Percentiles rank a stretch among this genome's conserved stretches.
Evolutionary conservation across 2,888 invertebrate genomes (phyloP).

Genomic region (Tenthredo amoena): DNA sequence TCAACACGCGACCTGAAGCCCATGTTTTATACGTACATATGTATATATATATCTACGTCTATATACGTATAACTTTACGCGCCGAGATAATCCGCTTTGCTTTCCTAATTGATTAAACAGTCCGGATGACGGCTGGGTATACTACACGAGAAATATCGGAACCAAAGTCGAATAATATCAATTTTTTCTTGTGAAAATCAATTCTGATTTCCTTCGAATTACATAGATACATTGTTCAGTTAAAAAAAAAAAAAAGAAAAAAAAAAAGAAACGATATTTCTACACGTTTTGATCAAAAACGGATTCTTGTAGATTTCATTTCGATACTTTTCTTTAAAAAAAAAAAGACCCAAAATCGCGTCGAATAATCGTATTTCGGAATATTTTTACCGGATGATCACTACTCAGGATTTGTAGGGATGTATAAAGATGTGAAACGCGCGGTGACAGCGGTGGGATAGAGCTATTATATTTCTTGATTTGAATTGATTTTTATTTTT

Average conservation of each 20-base stretch:
- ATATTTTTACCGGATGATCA: background rate
- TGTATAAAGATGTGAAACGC: background rate
- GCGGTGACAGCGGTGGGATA: constrained; percentile 6
- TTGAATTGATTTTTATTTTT: background rate
- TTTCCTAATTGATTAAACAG: constrained; percentile 32
- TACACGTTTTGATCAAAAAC: background rate
- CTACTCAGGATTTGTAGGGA: background rate
- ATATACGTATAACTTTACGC: constrained; percentile 6
- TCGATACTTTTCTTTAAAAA: too few species aligned
- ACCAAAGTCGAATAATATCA: background rate
- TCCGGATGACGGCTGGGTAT: background rate
- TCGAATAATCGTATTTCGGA: background rate
- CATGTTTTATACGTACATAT: background rate
- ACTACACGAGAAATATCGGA: background rate
- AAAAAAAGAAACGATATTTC: too few species aligned
- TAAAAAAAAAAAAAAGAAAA: too few species aligned
- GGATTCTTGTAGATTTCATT: background rate
- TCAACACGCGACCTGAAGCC: constrained; percentile 65
- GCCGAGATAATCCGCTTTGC: constrained; percentile 41
- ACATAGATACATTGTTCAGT: background rate
- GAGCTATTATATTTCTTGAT: background rate
- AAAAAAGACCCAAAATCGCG: background rate
- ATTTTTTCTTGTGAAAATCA: background rate
- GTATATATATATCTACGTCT: background rate
- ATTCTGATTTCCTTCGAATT: background rate